Evolutionary conservation across 2,797 vertebrate species (phyloP).

Genomic region (Gymnothorax javanicus): DNA sequence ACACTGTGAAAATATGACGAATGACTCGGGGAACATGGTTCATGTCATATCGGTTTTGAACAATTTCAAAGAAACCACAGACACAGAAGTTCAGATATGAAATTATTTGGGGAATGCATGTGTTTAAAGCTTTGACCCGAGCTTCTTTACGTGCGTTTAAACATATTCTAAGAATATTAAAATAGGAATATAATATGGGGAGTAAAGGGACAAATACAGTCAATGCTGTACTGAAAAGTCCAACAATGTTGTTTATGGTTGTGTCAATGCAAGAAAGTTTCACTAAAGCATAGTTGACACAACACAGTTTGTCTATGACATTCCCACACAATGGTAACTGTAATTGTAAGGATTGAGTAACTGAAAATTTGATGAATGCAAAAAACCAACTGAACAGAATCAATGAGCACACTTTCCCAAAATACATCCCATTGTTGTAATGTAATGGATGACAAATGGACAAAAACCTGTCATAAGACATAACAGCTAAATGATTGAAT

Average conservation of each 20-base stretch:
- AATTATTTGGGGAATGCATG: slow-evolving; percentile 58
- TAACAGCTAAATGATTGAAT: slow-evolving; percentile 60
- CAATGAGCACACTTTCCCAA: slow-evolving; percentile 10
- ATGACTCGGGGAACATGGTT: slow-evolving; percentile 31
- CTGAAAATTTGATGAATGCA: background rate
- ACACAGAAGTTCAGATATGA: slow-evolving; percentile 56
- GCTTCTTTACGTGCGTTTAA: slow-evolving; percentile 43
- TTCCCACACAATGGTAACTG: slow-evolving; percentile 53
- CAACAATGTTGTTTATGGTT: slow-evolving; percentile 45
- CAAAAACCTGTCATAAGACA: slow-evolving; percentile 68
- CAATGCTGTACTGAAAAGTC: slow-evolving; percentile 34
- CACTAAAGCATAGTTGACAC: slow-evolving; percentile 65
- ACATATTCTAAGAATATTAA: slow-evolving; percentile 54
- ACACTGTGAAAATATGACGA: slow-evolving; percentile 53
- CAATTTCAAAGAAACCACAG: slow-evolving; percentile 48
- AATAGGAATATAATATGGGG: slow-evolving; percentile 57
- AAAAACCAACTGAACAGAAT: slow-evolving; percentile 18
- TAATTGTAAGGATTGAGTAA: slow-evolving; percentile 41
- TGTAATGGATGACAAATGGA: slow-evolving; percentile 66
- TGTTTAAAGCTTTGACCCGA: slow-evolving; percentile 53
- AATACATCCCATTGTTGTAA: slow-evolving; percentile 59
- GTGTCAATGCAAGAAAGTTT: slow-evolving; percentile 52
- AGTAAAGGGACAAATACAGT: slow-evolving; percentile 44
- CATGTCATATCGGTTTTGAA: slow-evolving; percentile 57
- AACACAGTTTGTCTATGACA: slow-evolving; percentile 55